Conservation (phyloP, 2,888 invertebrate genomes). For the Lasioglossum pauxillum region DNA sequence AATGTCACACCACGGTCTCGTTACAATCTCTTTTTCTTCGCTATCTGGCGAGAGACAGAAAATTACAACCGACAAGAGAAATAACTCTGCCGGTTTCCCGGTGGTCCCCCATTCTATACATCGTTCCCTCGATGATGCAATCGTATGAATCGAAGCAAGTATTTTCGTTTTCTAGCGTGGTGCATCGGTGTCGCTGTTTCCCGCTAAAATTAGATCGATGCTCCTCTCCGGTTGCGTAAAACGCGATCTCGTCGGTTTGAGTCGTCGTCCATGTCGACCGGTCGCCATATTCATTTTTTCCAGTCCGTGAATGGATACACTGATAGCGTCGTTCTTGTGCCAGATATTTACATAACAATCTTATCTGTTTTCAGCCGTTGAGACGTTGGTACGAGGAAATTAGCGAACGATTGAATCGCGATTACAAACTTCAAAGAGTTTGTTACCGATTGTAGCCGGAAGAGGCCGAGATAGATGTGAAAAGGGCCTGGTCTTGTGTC, state of each 20-base stretch:
- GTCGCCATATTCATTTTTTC: not conserved
- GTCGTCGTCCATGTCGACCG: not conserved
- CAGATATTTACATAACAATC: conserved; percentile 69
- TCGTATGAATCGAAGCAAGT: not conserved
- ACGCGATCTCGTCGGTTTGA: conserved; percentile 20
- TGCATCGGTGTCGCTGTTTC: conserved; percentile 29
- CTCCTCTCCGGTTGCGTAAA: conserved; percentile 51
- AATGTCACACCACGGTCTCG: not conserved
- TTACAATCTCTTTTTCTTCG: conserved; percentile 1
- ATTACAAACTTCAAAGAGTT: conserved; percentile 17
- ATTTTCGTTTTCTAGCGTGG: not conserved
- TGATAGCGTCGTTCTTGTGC: conserved; percentile 62
- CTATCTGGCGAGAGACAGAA: not conserved
- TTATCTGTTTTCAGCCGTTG: conserved; percentile 62
- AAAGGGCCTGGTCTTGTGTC: conserved; percentile 13
- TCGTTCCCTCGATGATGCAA: not conserved
- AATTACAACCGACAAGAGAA: not conserved
- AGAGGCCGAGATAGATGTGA: not conserved
- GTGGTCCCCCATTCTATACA: not conserved
- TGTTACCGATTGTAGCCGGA: not conserved
- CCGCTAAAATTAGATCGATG: conserved; percentile 35
- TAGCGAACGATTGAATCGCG: conserved; percentile 65
- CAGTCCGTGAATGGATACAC: conserved; percentile 37
- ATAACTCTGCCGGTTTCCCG: not conserved
- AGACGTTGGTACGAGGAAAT: conserved; percentile 57